Conservation (phyloP, 2,888 invertebrate species). For the Desoria tigrina region DNA sequence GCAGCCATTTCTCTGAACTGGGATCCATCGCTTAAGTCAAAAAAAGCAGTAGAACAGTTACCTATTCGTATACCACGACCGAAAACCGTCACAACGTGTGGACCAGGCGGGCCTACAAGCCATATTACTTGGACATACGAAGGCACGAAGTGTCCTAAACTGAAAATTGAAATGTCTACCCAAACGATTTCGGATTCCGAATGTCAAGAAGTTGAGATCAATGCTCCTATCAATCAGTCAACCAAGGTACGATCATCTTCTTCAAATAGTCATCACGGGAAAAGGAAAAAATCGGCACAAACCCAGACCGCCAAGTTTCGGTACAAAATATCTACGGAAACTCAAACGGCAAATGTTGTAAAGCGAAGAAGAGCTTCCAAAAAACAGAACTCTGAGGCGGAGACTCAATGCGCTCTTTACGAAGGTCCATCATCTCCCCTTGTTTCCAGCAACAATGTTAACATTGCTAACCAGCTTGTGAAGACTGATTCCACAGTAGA, state of each 20-base stretch:
- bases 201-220: background rate
- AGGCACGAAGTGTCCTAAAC: slow-evolving; percentile 1
- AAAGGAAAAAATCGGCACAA: slow-evolving; percentile 38
- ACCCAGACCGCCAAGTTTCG: slow-evolving; percentile 37
- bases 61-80: slow-evolving; percentile 14
- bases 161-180: slow-evolving; percentile 32
- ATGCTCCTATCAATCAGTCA: background rate
- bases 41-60: background rate
- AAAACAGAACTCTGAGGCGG: slow-evolving; percentile 36
- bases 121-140: slow-evolving; percentile 17
- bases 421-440: background rate
- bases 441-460: background rate
- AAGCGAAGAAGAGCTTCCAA: slow-evolving; percentile 40
- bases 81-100: slow-evolving; percentile 8
- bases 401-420: slow-evolving; percentile 29
- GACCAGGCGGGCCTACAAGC: slow-evolving; percentile 3
- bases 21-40: background rate
- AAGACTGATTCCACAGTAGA: no score
- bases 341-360: slow-evolving; percentile 39
- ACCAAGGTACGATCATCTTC: background rate
- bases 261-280: background rate
- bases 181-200: slow-evolving; percentile 25
- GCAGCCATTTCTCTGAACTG: background rate
- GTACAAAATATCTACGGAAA: slow-evolving; percentile 35
- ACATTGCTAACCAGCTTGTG: background rate